Percentiles rank a stretch among this genome's conserved stretches.
These are phyloP conservation scores for Apaloderma vittatum DNA, from an alignment of 2,113 vertebrate species.

Conservation along the genomic window DNA sequence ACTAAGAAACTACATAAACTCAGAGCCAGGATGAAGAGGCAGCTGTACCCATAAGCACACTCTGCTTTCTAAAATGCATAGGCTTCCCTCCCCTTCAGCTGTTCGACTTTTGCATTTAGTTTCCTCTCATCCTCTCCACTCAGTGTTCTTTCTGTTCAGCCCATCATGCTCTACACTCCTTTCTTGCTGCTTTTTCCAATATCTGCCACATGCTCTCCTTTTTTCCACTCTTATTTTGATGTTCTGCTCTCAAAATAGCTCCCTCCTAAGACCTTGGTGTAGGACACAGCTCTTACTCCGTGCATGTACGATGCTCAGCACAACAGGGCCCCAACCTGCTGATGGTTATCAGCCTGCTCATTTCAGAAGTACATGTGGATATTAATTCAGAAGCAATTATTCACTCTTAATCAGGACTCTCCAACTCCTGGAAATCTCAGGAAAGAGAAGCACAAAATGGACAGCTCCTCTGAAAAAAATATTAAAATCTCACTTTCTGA, in stretches of 20 bases:
- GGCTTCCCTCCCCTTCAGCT: not conserved
- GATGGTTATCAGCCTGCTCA: not conserved
- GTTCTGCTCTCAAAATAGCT: conserved; percentile 13
- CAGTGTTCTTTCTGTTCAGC: not conserved
- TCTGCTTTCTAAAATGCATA: not conserved
- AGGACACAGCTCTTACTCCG: not conserved
- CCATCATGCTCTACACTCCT: not conserved
- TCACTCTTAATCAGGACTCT: not conserved
- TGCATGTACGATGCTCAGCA: not conserved
- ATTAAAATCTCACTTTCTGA: not conserved
- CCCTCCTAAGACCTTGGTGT: not conserved
- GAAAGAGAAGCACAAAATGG: not conserved
- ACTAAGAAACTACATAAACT: not conserved
- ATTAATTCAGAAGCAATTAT: conserved; percentile 2
- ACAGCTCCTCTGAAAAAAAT: not conserved
- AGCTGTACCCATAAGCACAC: not conserved
- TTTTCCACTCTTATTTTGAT: not conserved
- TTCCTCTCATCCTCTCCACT: not conserved
- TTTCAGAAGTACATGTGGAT: not conserved
- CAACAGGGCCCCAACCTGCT: not conserved
- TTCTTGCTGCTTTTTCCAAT: not conserved
- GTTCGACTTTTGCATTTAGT: not conserved
- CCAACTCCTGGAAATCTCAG: not conserved
- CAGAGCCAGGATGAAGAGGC: not conserved
- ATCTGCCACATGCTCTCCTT: not conserved